These are phyloP conservation scores for Synergus itoensis DNA, from an alignment of 2,888 invertebrate species.

Conservation along the genomic window DNA sequence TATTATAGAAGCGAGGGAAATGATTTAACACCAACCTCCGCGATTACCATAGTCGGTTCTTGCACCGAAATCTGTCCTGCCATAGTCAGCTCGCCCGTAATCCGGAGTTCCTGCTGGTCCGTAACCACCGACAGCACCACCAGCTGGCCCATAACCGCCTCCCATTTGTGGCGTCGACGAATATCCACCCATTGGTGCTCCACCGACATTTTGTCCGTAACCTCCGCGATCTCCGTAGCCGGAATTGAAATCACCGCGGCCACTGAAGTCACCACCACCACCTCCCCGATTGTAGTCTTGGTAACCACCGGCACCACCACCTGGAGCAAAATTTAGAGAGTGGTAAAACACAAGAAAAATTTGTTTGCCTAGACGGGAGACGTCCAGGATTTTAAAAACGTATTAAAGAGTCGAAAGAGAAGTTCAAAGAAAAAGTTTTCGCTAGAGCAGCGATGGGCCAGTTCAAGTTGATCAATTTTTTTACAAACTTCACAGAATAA, in stretches of 20 bases:
- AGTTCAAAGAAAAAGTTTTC: background rate
- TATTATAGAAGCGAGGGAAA: too few species aligned
- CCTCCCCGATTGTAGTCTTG: slow-evolving; percentile 75
- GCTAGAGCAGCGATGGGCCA: background rate
- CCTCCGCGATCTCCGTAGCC: slow-evolving; percentile 74
- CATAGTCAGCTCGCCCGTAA: slow-evolving; percentile 73
- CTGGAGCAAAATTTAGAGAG: slow-evolving; percentile 60
- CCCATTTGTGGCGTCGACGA: slow-evolving; percentile 72
- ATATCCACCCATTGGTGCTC: slow-evolving; percentile 73
- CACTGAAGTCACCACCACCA: slow-evolving; percentile 75
- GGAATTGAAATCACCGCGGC: slow-evolving; percentile 73
- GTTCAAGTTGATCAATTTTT: background rate
- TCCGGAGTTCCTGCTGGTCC: slow-evolving; percentile 73
- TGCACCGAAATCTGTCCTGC: slow-evolving; percentile 72
- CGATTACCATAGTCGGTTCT: slow-evolving; percentile 73
- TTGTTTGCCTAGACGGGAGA: background rate
- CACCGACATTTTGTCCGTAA: slow-evolving; percentile 73
- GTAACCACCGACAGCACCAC: slow-evolving; percentile 73
- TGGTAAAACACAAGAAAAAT: background rate
- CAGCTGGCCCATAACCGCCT: slow-evolving; percentile 73
- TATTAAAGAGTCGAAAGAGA: background rate
- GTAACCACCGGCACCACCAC: slow-evolving; percentile 74
- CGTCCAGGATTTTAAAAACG: background rate
- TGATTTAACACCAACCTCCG: slow-evolving; percentile 53
- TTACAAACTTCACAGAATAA: too few species aligned